A percentile compares a stretch with the other conserved stretches of the same genome.
phyloP scores from a whole-genome alignment of 1,140 invertebrate genomes.

The Adoxophyes honmai region DNA sequence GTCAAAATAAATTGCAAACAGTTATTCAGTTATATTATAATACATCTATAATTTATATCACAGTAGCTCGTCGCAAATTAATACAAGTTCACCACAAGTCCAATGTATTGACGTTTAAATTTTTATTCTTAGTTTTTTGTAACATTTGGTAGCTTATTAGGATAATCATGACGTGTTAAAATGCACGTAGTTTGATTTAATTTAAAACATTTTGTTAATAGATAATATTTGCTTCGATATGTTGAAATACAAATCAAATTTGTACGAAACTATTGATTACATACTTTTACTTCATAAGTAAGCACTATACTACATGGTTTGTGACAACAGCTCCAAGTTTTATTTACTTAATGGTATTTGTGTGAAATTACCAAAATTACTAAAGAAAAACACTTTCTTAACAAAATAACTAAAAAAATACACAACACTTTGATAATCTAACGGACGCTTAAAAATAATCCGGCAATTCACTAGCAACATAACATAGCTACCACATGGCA shows the following conservation, averaged over 20 bases:
- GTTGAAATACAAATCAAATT: constrained; percentile 13
- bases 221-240: not conserved
- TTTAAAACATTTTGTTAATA: not conserved
- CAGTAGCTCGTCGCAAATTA: constrained; percentile 38
- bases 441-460: not conserved
- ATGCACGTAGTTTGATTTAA: not conserved
- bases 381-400: constrained; percentile 17
- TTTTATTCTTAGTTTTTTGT: constrained; percentile 3
- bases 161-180: no score
- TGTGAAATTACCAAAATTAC: constrained; percentile 22
- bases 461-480: constrained; percentile 18
- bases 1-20: constrained; percentile 34
- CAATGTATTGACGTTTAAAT: not conserved
- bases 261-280: constrained; percentile 5
- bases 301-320: constrained; percentile 29
- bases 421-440: constrained; percentile 14
- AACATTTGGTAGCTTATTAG: no score
- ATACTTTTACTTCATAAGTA: constrained; percentile 8
- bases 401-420: constrained; percentile 13
- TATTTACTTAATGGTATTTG: constrained; percentile 1
- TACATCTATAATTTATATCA: constrained; percentile 37
- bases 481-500: constrained; percentile 23
- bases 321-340: constrained; percentile 25
- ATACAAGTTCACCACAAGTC: constrained; percentile 3
- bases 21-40: constrained; percentile 36